Evolutionary conservation across 2,113 vertebrate genomes (phyloP).

Genomic region (Gyps fulvus): DNA sequence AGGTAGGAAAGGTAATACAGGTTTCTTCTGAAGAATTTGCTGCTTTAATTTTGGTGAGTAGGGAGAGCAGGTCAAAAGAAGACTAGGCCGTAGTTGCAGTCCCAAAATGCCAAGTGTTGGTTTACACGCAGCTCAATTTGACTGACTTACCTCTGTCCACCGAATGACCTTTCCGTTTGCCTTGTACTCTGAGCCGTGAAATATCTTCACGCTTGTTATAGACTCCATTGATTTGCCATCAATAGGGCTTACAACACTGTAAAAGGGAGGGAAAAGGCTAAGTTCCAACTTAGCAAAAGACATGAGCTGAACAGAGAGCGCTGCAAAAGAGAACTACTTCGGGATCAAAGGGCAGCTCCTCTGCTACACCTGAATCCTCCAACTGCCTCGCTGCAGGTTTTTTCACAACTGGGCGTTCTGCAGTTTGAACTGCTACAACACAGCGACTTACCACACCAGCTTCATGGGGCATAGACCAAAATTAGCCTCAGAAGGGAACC

Average conservation of each 20-base stretch:
- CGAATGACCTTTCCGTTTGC: conserved; percentile 97
- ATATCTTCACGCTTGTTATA: conserved; percentile 95
- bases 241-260: conserved; percentile 92
- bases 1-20: background rate
- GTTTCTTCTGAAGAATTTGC: background rate
- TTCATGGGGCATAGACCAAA: background rate
- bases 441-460: background rate
- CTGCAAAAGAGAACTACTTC: background rate
- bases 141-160: conserved; percentile 91
- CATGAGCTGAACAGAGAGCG: background rate
- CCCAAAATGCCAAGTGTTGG: background rate
- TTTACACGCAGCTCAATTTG: background rate
- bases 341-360: background rate
- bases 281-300: background rate
- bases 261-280: background rate
- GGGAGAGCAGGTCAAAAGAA: background rate
- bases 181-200: conserved; percentile 96
- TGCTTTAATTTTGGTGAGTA: background rate
- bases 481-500: background rate
- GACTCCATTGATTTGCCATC: conserved; percentile 97
- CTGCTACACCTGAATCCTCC: background rate
- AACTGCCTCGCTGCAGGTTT: background rate
- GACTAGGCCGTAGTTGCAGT: background rate
- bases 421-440: background rate
- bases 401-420: background rate